Evolutionary conservation across 2,888 invertebrate species (phyloP), one percentile per base, ranked within the genome.

Genomic region (Marasmarcha lunaedactyla): DNA sequence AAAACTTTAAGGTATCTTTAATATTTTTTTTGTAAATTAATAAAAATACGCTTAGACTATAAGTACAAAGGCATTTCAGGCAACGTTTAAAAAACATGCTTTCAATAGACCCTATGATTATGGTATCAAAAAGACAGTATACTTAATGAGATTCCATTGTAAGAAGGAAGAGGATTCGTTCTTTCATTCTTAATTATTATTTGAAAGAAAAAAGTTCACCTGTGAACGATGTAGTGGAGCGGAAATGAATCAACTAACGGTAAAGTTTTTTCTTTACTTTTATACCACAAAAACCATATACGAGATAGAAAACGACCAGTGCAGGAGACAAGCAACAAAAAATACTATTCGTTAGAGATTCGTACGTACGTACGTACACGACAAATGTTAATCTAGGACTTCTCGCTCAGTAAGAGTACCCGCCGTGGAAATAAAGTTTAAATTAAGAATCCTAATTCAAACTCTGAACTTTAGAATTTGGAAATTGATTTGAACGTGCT

Each of bases 231-330:
- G 70, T 68, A 77, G 65, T 71, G 65, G 64, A 65, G 78, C 79
- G 78, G 78, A 81, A 81, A 81, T 66, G 71, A 67, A 74, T 71
- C 64, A 65, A 57, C 66, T 81, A 81, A 79, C 81, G 79, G 78
- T 50, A 59, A 55, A 45, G 63, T 66, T 73, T 70, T 77, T 64
- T 57, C 53, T 61, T 55, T 50, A 54, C 60, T 66, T 63, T 64
- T 65, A 63, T 63, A 55, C 57, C 49, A 74, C 66, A 79, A 76
- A 77, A 72, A 74, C 63, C 54, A 50, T 61, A 53, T 67, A 71
- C 67, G 63, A 67, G 74, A 78, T 74, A 70, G 60, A 63, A 66
- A 50, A 61, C 56, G 74, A 72, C 77, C 56, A 65, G 66, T 73
- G 68, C 71, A 59, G 71, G 69, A 74, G n/a, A 76, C 65, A 69